phyloP scores from a whole-genome alignment of 1,140 invertebrate genomes.

The Drosophila triauraria region DNA sequence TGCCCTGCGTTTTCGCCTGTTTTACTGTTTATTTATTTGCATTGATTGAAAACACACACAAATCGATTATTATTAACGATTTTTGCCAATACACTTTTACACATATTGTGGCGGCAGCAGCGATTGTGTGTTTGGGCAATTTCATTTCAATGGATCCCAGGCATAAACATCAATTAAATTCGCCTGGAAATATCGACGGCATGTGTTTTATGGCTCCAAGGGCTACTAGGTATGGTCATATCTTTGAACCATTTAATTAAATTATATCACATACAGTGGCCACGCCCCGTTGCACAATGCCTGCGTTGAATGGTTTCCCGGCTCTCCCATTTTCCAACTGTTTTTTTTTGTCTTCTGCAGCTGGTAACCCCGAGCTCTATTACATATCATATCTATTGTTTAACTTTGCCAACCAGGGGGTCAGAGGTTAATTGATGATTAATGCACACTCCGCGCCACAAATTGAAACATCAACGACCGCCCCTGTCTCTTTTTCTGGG shows the following conservation, averaged over 20 bases:
- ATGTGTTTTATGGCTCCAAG: slow-evolving; percentile 46
- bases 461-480: slow-evolving; percentile 68
- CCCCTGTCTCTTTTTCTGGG: slow-evolving; percentile 1
- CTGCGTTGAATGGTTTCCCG: slow-evolving; percentile 22
- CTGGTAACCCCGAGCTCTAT: slow-evolving; percentile 12
- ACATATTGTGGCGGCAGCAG: slow-evolving; percentile 11
- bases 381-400: slow-evolving; percentile 53
- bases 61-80: slow-evolving; percentile 80
- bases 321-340: slow-evolving; percentile 8
- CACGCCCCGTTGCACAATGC: slow-evolving; percentile 30
- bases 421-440: slow-evolving; percentile 80
- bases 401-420: slow-evolving; percentile 30
- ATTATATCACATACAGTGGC: slow-evolving; percentile 51
- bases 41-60: slow-evolving; percentile 71
- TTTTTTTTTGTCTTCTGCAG: background rate
- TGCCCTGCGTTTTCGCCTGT: slow-evolving; percentile 16
- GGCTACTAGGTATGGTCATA: slow-evolving; percentile 29
- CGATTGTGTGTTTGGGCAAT: slow-evolving; percentile 45
- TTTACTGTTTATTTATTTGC: slow-evolving; percentile 45
- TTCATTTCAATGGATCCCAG: slow-evolving; percentile 67
- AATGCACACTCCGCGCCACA: slow-evolving; percentile 39
- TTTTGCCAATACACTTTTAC: slow-evolving; percentile 62
- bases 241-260: slow-evolving; percentile 69
- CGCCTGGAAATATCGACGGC: slow-evolving; percentile 49
- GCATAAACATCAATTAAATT: slow-evolving; percentile 79